Evolutionary conservation across 2,797 vertebrate species (phyloP), one percentile per base, ranked within the genome.

Genomic region (Pangasius mekongensis): DNA sequence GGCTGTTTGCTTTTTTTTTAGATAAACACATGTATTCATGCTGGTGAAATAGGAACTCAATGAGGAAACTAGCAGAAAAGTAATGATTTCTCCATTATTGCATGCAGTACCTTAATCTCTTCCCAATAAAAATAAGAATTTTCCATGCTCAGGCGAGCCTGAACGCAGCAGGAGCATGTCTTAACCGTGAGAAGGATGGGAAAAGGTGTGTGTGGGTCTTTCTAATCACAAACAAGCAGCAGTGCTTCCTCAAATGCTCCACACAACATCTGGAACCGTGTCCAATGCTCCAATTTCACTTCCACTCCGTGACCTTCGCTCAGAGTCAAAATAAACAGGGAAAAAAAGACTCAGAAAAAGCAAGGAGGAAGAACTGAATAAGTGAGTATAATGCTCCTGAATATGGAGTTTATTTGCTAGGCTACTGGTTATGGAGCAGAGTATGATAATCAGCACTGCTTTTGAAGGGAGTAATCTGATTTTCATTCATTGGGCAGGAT

Each of bases 401-500:
- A 54, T 62, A 83, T 77, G 87, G 89, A 88, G 90, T 90, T 94
- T 60, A 90, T 92, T 89, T 87, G 62, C 87, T 85, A 84, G 67
- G 83, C 88, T 87, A 87, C 90, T 89, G 80, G 87, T 90, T 90
- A 85, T 90, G 87, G 88, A 88, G 90, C 90, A 88, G 83, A 91
- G 56, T 84, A 87, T 87, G 90, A 92, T 93, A 87, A 89, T 88
- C 73, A 87, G 78, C 91, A 92, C 84, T 89, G 91, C 93, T 94
- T 64, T 81, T 93, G 92, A 93, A 94, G 94, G 94, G 47, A 94
- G 88, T 84, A 93, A 96, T 95, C 95, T 95, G 93, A 94, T 93
- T 94, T 93, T 92, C 93, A 95, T 95, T 94, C 89, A 95, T 91
- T 14, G 16, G 90, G 93, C 95, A 96, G 95, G 95, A 96, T 96